Conservation (phyloP, 2,888 invertebrate genomes). For the Celastrina argiolus region DNA sequence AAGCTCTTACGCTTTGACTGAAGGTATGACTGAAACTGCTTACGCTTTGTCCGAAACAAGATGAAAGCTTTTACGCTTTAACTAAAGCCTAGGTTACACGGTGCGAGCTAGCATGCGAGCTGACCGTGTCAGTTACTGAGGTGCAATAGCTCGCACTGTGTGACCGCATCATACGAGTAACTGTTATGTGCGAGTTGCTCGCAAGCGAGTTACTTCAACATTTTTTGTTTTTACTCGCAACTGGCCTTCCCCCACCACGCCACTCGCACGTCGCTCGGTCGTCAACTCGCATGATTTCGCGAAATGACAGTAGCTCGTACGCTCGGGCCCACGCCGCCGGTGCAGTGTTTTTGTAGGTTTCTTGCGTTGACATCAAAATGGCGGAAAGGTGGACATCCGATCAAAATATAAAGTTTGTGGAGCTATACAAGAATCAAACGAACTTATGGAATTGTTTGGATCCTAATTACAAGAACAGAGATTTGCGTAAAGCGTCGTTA, state of each 20-base stretch:
- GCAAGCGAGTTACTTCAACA: constrained; percentile 30
- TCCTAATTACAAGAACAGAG: constrained; percentile 30
- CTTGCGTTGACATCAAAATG: constrained; percentile 23
- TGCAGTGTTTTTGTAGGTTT: not conserved
- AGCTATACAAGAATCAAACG: constrained; percentile 22
- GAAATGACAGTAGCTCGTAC: constrained; percentile 7
- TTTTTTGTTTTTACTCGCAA: too few relatives aligned
- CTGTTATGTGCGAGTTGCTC: constrained; percentile 31
- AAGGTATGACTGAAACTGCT: too few relatives aligned
- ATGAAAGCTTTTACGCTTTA: not conserved
- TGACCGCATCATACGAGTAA: constrained; percentile 29
- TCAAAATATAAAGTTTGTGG: constrained; percentile 27
- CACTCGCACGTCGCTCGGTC: too few relatives aligned
- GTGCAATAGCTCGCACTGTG: constrained; percentile 20
- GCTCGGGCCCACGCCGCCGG: not conserved
- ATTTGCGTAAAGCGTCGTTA: constrained; percentile 31
- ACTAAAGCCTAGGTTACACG: not conserved
- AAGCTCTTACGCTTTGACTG: too few relatives aligned
- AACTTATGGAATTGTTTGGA: constrained; percentile 31
- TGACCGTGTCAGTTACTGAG: constrained; percentile 24
- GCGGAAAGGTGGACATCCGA: constrained; percentile 23
- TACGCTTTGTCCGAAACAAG: too few relatives aligned
- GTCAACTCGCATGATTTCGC: not conserved
- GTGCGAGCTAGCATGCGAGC: constrained; percentile 26
- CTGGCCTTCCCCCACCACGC: too few relatives aligned